Conservation (phyloP, 2,797 vertebrate genomes). For the Hemibagrus guttatus region DNA sequence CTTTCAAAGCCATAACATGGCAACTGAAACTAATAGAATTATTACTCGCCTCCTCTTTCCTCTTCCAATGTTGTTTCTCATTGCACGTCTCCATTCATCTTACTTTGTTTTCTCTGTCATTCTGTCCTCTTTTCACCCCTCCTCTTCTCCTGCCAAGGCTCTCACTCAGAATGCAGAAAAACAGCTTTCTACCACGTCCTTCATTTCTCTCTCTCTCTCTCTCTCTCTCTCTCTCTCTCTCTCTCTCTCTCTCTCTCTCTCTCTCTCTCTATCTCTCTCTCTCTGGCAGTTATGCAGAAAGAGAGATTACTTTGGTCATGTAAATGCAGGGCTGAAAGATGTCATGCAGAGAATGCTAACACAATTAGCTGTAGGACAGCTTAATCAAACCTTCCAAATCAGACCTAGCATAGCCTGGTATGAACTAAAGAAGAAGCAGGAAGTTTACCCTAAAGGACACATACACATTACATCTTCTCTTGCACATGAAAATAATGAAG, state of each 20-base stretch:
- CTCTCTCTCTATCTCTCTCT: background rate
- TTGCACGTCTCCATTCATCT: background rate
- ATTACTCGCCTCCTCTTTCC: constrained; percentile 6
- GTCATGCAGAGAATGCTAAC: constrained; percentile 30
- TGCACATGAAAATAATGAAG: constrained; percentile 18
- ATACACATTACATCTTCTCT: background rate
- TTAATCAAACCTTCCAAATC: constrained; percentile 16
- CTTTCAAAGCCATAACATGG: background rate
- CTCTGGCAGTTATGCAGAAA: constrained; percentile 11
- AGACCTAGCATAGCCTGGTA: background rate
- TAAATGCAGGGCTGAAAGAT: constrained; percentile 32
- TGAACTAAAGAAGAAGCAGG: constrained; percentile 6
- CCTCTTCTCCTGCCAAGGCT: constrained; percentile 12
- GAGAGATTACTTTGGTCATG: constrained; percentile 28
- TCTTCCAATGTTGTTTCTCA: background rate
- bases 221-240: background rate
- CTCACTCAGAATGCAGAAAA: background rate
- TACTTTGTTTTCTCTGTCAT: background rate
- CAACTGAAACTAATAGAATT: constrained; percentile 9
- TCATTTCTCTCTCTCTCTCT: background rate
- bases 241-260: too few relatives aligned
- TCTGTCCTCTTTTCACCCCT: background rate
- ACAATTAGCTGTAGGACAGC: background rate
- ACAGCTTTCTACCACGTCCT: background rate
- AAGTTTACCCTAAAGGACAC: constrained; percentile 1